Conservation (phyloP, 2,888 invertebrate genomes). For the Drosophila kambysellisi region DNA sequence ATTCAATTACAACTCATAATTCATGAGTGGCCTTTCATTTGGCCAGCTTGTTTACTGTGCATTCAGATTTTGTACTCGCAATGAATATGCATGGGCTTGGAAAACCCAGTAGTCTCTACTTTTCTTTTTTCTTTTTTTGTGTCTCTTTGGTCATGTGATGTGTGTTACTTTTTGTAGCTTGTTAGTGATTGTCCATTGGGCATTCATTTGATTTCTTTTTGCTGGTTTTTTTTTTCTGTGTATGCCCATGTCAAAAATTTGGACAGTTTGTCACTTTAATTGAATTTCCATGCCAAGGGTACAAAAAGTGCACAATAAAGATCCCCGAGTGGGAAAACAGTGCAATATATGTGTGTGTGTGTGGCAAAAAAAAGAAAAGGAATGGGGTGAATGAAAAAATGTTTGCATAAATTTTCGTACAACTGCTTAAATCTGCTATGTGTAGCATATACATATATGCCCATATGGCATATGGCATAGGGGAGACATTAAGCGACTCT, state of each 20-base stretch:
- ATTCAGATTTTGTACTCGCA: constrained; percentile 37
- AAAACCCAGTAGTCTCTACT: constrained; percentile 1
- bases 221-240: constrained; percentile 14
- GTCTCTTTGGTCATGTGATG: constrained; percentile 21
- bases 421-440: constrained; percentile 68
- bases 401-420: constrained; percentile 69
- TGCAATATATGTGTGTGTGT: constrained; percentile 49
- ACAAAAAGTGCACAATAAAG: constrained; percentile 50
- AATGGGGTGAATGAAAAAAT: constrained; percentile 25
- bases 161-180: constrained; percentile 34
- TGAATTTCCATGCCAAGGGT: constrained; percentile 75
- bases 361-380: constrained; percentile 7
- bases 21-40: constrained; percentile 64
- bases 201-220: constrained; percentile 64
- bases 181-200: constrained; percentile 74
- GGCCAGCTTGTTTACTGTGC: constrained; percentile 22
- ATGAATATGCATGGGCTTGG: constrained; percentile 62
- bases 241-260: constrained; percentile 75
- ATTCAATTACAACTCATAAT: constrained; percentile 77
- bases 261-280: constrained; percentile 82
- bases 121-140: background rate
- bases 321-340: constrained; percentile 28
- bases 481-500: constrained; percentile 25
- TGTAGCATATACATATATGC: constrained; percentile 13
- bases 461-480: constrained; percentile 22